phyloP scores from a whole-genome alignment of 2,797 vertebrate species.

The Arnoldichthys spilopterus region DNA sequence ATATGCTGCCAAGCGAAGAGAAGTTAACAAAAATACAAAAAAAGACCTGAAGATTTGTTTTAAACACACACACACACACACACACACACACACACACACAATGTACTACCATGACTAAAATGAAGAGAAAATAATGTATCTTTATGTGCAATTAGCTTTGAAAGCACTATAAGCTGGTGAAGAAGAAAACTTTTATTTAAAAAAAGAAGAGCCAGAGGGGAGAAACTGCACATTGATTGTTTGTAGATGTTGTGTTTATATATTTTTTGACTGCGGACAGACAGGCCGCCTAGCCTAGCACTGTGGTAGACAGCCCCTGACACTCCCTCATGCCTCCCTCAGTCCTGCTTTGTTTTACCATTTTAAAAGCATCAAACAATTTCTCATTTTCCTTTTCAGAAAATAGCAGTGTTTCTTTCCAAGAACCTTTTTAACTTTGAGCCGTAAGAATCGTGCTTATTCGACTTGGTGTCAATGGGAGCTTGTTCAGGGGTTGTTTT shows the following conservation, averaged over 20 bases:
- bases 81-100: constrained; percentile 56
- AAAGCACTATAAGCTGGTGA: constrained; percentile 75
- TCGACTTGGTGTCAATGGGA: constrained; percentile 62
- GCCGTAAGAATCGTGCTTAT: constrained; percentile 79
- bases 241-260: constrained; percentile 81
- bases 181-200: constrained; percentile 67
- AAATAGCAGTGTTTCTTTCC: constrained; percentile 84
- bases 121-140: constrained; percentile 60
- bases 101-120: constrained; percentile 65
- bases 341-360: constrained; percentile 80
- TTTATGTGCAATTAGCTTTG: constrained; percentile 78
- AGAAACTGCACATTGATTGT: constrained; percentile 80
- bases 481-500: constrained; percentile 77
- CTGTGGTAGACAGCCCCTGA: constrained; percentile 83
- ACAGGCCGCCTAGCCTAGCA: constrained; percentile 80
- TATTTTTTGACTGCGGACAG: constrained; percentile 70
- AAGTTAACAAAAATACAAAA: constrained; percentile 12
- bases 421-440: constrained; percentile 81
- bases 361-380: constrained; percentile 72
- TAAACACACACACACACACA: constrained; percentile 58
- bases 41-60: constrained; percentile 53
- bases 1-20: constrained; percentile 54
- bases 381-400: constrained; percentile 71
- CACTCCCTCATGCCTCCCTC: constrained; percentile 73
- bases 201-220: constrained; percentile 59